Conservation (phyloP, 2,113 vertebrate species). For the Oriolus oriolus region DNA sequence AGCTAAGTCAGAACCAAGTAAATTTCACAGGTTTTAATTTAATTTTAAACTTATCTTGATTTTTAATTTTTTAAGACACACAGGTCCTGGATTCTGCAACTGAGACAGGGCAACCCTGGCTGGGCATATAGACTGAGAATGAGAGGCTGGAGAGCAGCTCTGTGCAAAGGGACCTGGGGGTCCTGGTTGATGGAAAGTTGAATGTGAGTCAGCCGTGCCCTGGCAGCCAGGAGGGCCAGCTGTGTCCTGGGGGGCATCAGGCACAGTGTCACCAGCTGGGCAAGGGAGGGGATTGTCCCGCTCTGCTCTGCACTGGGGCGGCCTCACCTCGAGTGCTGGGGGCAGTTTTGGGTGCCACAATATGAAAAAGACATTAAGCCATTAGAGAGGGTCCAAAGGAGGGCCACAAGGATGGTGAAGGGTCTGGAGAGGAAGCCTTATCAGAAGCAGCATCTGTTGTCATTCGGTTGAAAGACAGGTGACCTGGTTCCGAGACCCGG, state of each 20-base stretch:
- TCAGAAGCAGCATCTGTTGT: no score
- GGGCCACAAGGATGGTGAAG: rapidly evolving
- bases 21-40: not conserved
- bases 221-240: not conserved
- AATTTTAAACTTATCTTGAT: not conserved
- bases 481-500: no score
- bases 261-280: rapidly evolving
- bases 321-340: not conserved
- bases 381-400: not conserved
- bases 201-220: not conserved
- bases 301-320: not conserved
- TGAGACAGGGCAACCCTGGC: not conserved
- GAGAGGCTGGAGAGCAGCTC: not conserved
- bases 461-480: no score
- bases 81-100: rapidly evolving
- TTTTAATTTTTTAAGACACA: not conserved
- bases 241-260: not conserved
- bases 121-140: rapidly evolving
- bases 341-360: not conserved
- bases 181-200: not conserved
- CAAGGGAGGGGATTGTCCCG: not conserved
- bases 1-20: not conserved
- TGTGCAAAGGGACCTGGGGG: not conserved
- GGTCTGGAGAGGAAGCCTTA: not conserved
- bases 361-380: no score